Conservation (phyloP, 2,113 vertebrate genomes). For the Lamprologus tigripictilis region DNA sequence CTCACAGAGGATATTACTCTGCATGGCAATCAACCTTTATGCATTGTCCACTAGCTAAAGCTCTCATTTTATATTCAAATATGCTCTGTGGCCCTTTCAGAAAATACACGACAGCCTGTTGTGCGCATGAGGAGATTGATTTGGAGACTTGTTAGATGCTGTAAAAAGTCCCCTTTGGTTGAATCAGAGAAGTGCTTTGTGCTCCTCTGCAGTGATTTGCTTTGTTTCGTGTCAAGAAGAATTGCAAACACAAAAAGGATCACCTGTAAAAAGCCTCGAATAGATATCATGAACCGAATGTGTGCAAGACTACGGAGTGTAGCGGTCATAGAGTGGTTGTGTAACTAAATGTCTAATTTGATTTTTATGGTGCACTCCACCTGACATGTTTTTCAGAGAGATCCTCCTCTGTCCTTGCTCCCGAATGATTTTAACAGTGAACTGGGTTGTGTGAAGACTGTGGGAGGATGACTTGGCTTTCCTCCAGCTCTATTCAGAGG, state of each 20-base stretch:
- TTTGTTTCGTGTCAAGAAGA: not conserved
- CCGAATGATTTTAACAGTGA: slow-evolving; percentile 10
- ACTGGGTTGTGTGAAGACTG: not conserved
- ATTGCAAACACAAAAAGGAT: not conserved
- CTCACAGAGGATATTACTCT: slow-evolving; percentile 42
- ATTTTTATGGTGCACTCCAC: slow-evolving; percentile 14
- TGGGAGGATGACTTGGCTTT: slow-evolving; percentile 31
- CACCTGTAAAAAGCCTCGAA: not conserved
- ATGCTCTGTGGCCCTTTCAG: not conserved
- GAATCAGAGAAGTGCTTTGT: not conserved
- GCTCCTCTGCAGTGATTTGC: not conserved
- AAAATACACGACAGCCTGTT: not conserved
- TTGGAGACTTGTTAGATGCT: not conserved
- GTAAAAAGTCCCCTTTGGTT: not conserved
- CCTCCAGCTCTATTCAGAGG: not conserved
- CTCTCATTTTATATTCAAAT: slow-evolving; percentile 23
- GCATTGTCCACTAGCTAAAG: slow-evolving; percentile 18
- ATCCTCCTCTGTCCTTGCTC: not conserved
- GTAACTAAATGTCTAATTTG: not conserved
- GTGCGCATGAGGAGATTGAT: not conserved
- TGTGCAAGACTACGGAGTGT: not conserved
- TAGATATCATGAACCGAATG: not conserved
- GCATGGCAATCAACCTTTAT: slow-evolving; percentile 50
- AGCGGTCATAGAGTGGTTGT: slow-evolving; percentile 7
- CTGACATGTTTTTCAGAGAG: slow-evolving; percentile 1